Evolutionary conservation across 1,140 invertebrate genomes (phyloP), one percentile per base, ranked within the genome.

Genomic region (Drosophila nikananu): DNA sequence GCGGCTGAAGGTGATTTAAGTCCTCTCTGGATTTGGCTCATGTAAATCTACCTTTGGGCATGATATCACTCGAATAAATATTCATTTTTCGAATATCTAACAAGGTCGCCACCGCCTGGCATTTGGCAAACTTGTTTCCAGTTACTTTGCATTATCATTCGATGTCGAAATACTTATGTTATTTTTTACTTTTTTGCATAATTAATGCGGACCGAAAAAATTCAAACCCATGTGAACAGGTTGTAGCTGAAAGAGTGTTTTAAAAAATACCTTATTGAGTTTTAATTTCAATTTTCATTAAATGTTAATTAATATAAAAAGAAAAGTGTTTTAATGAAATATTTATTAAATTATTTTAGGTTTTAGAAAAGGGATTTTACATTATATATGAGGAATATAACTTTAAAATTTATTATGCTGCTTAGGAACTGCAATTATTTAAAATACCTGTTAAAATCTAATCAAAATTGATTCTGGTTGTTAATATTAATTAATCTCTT

Each of bases 51-150:
- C 37, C 27, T 55, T 48, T 30, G 59, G 41, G 15, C 51, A 81
- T 84, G 84, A 87, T 72, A 77, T 86, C 83, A 86, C 35, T 61
- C 63, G 63, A 58, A 44, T 64, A 52, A 80, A 67, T 81, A 77
- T 83, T 80, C 35, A 78, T 68, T 60, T 57, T 77, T 77, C 35
- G 57, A 77, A 77, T 61, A 72, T 52, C 55, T 70, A 65, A 55
- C 83, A 86, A 86, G 83, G 83, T 87, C 54, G 35, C 19, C 42
- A n/a, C 25, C 80, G 80, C 70, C 19, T 58, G 52, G 44, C 75
- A 44, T 77, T 77, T 77, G 64, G 17, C 55, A 70, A 77, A 77
- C 75, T 70, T 57, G 75, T 77, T 77, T 77, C 23, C 67, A 73
- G 64, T 77, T 77, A 68, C 67, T 68, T 60, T 48, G 49, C 63